phyloP scores from a whole-genome alignment of 2,113 vertebrate genomes.

The Poicephalus gulielmi region DNA sequence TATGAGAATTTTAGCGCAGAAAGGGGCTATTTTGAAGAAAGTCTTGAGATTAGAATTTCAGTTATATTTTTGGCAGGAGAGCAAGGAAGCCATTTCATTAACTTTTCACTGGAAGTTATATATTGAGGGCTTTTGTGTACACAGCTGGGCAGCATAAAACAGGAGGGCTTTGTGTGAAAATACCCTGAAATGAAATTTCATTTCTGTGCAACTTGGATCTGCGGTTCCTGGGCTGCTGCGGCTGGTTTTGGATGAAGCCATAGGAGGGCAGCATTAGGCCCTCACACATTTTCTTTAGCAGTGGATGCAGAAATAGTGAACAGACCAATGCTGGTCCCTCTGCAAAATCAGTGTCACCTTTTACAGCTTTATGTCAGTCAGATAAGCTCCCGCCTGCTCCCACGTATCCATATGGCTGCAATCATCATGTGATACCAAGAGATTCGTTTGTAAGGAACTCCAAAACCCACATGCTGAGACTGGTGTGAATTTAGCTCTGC shows the following conservation, averaged over 20 bases:
- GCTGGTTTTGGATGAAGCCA: neutral
- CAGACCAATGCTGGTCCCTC: neutral
- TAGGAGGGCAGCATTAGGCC: constrained; percentile 28
- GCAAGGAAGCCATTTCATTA: constrained; percentile 63
- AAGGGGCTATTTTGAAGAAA: constrained; percentile 53
- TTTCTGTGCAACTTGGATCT: neutral
- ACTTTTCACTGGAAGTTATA: constrained; percentile 65
- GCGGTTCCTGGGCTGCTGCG: neutral
- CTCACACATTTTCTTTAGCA: neutral
- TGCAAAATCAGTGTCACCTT: constrained; percentile 46
- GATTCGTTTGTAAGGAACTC: constrained; percentile 28
- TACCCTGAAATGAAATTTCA: constrained; percentile 55
- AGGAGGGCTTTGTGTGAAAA: constrained; percentile 63
- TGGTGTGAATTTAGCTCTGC: constrained; percentile 35
- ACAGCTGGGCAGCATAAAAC: constrained; percentile 69
- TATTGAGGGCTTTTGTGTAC: constrained; percentile 62
- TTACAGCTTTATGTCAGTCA: neutral
- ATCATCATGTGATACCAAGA: constrained; percentile 4
- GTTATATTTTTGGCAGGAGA: constrained; percentile 51
- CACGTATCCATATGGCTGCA: constrained; percentile 19
- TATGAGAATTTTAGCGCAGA: constrained; percentile 49
- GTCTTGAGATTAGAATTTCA: constrained; percentile 51
- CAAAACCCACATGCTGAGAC: constrained; percentile 27
- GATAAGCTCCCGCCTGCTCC: constrained; percentile 3
- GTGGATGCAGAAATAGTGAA: neutral